phyloP scores from a whole-genome alignment of 2,797 vertebrate species.

The Tauraco hartlaubi region DNA sequence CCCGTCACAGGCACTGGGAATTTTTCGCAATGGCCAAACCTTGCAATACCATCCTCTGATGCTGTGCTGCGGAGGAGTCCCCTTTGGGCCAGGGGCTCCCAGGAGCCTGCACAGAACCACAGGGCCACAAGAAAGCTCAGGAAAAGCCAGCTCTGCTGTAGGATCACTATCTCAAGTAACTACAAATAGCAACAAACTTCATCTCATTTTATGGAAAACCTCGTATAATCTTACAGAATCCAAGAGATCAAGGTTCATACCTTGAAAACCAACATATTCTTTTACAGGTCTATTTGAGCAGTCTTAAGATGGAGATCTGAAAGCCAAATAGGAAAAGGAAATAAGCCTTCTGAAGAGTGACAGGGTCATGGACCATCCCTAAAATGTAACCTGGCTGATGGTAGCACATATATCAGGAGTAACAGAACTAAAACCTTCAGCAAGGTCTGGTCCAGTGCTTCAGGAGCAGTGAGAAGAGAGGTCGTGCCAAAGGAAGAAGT shows the following conservation, averaged over 20 bases:
- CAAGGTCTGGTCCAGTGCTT: background rate
- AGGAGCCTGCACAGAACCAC: background rate
- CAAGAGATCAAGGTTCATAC: background rate
- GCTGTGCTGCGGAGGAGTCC: background rate
- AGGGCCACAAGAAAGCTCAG: background rate
- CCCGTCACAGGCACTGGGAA: background rate
- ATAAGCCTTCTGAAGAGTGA: background rate
- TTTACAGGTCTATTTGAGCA: background rate
- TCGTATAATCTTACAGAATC: background rate
- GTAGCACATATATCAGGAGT: background rate
- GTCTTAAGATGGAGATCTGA: background rate
- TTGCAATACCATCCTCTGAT: background rate
- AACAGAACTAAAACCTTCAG: background rate
- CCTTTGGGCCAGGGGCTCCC: fast-evolving
- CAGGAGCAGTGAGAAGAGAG: background rate
- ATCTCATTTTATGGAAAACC: background rate
- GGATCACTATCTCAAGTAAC: background rate
- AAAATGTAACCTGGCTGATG: background rate
- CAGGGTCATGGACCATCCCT: background rate
- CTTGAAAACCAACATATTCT: background rate
- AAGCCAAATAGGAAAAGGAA: background rate
- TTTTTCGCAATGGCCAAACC: background rate
- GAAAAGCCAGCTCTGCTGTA: background rate
- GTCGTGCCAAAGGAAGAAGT: background rate
- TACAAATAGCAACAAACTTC: background rate